A percentile compares a stretch with the other conserved stretches of the same genome.
Evolutionary conservation across 2,888 invertebrate species (phyloP).

Genomic region (Machimus atricapillus): DNA sequence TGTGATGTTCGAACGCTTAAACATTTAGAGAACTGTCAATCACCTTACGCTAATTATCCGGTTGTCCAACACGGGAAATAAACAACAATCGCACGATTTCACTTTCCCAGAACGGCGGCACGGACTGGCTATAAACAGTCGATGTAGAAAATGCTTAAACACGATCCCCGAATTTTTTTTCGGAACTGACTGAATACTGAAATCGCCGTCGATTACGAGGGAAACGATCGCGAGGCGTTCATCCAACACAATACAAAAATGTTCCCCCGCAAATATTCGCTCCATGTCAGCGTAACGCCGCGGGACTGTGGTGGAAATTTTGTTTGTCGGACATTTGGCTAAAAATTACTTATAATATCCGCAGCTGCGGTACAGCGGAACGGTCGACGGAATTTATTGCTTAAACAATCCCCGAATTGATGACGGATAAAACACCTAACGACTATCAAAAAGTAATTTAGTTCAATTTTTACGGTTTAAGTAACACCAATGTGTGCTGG

Average conservation of each 20-base stretch:
- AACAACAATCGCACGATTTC: neutral
- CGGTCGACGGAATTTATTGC: neutral
- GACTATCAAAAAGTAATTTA: neutral
- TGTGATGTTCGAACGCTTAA: neutral
- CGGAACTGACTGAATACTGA: constrained; percentile 3
- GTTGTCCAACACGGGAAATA: neutral
- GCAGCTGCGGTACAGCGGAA: neutral
- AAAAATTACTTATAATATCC: neutral
- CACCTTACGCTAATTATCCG: neutral
- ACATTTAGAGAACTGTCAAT: constrained; percentile 20
- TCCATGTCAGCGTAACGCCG: neutral
- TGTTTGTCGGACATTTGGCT: neutral
- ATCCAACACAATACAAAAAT: constrained; percentile 18
- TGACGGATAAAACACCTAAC: neutral
- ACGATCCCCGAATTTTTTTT: constrained; percentile 1
- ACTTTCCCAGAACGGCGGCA: neutral
- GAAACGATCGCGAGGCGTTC: neutral
- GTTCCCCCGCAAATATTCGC: neutral
- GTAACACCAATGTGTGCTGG: neutral
- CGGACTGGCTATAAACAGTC: neutral
- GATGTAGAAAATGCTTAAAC: neutral
- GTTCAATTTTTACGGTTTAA: neutral
- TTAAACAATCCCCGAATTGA: neutral
- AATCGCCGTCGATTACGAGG: neutral
- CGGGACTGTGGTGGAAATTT: neutral